Evolutionary conservation across 2,113 vertebrate species (phyloP).

Genomic region (Sminthopsis crassicaudata): DNA sequence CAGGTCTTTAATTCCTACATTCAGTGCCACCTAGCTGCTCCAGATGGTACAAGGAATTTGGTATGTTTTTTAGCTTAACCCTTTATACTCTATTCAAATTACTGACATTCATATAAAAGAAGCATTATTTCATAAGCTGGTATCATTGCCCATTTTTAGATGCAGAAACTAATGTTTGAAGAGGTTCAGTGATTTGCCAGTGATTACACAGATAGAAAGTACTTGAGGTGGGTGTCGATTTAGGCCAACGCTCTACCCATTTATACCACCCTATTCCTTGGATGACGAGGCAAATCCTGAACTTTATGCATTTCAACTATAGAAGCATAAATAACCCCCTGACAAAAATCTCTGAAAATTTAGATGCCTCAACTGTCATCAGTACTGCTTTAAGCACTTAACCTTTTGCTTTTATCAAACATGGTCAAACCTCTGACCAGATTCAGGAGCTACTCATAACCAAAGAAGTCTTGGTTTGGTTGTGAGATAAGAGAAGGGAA

Average conservation of each 20-base stretch:
- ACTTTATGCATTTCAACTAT: not conserved
- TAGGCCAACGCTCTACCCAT: not conserved
- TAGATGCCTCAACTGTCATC: not conserved
- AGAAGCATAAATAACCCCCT: not conserved
- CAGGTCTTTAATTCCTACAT: slow-evolving; percentile 99
- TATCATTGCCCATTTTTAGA: not conserved
- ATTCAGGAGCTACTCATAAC: not conserved
- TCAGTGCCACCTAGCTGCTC: slow-evolving; percentile 98
- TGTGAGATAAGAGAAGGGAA: not conserved
- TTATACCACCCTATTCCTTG: not conserved
- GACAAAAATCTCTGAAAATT: not conserved
- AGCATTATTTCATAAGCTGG: not conserved
- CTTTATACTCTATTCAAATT: not conserved
- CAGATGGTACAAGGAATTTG: slow-evolving; percentile 99
- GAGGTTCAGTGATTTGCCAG: not conserved
- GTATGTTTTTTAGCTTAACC: slow-evolving; percentile 84
- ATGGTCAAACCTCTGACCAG: not conserved
- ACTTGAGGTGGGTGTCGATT: not conserved
- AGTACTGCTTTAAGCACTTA: not conserved
- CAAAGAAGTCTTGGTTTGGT: not conserved
- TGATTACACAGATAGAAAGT: not conserved
- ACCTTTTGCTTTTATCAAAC: not conserved
- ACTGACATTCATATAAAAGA: not conserved
- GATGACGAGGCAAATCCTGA: not conserved
- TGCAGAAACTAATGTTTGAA: not conserved